Conservation (phyloP, 2,797 vertebrate species). For the Anguilla megastoma region DNA sequence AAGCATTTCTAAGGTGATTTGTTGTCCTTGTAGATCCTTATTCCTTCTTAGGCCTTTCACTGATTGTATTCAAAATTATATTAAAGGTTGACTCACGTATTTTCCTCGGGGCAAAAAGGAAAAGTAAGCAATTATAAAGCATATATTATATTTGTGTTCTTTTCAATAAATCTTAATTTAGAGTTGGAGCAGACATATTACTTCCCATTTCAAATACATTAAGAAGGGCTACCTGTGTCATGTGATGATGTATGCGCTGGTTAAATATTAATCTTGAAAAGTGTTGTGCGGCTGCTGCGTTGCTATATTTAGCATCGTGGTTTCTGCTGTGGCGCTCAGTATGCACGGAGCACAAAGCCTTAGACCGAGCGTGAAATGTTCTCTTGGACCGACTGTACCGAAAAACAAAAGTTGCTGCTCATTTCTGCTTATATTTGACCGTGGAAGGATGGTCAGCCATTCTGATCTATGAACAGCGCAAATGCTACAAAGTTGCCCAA, state of each 20-base stretch:
- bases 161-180: conserved; percentile 21
- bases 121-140: conserved; percentile 13
- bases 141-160: conserved; percentile 20
- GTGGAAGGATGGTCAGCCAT: neutral
- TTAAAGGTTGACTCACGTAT: neutral
- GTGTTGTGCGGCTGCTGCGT: conserved; percentile 11
- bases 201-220: conserved; percentile 9
- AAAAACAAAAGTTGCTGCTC: neutral
- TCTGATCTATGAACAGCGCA: neutral
- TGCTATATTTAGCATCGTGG: conserved; percentile 15
- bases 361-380: neutral
- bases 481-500: neutral
- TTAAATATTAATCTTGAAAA: conserved; percentile 21
- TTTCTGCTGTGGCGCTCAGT: neutral
- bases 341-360: neutral
- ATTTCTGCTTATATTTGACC: neutral
- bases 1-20: neutral
- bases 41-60: neutral
- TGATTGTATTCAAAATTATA: conserved; percentile 9
- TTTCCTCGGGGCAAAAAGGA: neutral
- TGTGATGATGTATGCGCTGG: conserved; percentile 17
- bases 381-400: neutral
- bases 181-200: neutral
- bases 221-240: neutral
- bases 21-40: neutral